Percentiles rank a stretch among this genome's conserved stretches.
These are phyloP conservation scores for Argyresthia albistria DNA, from an alignment of 2,888 invertebrate species.

Conservation along the genomic window DNA sequence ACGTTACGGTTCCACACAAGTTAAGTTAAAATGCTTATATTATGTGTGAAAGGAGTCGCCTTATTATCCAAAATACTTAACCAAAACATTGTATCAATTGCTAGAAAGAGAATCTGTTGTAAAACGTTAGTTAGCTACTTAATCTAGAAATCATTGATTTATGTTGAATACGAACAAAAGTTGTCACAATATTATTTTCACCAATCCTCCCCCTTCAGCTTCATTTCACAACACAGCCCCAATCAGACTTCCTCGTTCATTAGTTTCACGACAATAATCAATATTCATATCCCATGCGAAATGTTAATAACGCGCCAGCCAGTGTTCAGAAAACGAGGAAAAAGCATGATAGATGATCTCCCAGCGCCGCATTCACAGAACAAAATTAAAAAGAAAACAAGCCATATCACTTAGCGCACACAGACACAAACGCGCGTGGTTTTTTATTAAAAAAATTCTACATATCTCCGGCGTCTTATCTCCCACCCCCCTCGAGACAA, in stretches of 20 bases:
- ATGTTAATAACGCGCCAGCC: constrained; percentile 44
- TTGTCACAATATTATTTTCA: background rate
- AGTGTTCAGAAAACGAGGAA: constrained; percentile 26
- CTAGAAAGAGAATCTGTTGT: too few species aligned
- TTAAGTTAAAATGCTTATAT: background rate
- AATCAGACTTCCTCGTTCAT: constrained; percentile 57
- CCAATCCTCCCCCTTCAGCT: constrained; percentile 14
- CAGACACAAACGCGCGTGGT: constrained; percentile 63
- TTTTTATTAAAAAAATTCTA: constrained; percentile 68
- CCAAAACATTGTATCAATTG: too few species aligned
- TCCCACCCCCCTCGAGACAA: constrained; percentile 35
- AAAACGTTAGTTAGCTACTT: too few species aligned
- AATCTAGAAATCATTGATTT: background rate
- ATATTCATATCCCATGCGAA: constrained; percentile 71
- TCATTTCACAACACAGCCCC: constrained; percentile 55
- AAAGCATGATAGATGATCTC: constrained; percentile 58
- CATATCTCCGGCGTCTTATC: constrained; percentile 63
- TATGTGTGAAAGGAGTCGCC: too few species aligned
- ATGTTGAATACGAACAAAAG: background rate
- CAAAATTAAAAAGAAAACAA: constrained; percentile 70
- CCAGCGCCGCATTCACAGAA: constrained; percentile 48
- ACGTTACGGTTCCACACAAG: background rate
- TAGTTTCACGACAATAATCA: constrained; percentile 56
- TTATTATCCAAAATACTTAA: too few species aligned
- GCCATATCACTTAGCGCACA: constrained; percentile 72